These are phyloP conservation scores for Enteromius afrohamiltoni DNA, from an alignment of 2,797 vertebrate species.

Conservation along the genomic window DNA sequence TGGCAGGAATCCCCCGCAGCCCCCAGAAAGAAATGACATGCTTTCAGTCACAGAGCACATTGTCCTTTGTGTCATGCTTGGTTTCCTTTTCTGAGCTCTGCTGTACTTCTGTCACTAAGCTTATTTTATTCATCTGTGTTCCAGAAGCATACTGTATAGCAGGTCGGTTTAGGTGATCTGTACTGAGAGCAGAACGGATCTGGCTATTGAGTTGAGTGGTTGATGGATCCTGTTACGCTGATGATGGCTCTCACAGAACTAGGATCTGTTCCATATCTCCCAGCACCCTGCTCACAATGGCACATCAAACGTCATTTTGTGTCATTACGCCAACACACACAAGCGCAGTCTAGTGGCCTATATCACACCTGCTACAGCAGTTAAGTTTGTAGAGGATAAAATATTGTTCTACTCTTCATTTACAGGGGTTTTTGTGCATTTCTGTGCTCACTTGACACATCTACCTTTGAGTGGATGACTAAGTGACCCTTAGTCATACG, in stretches of 20 bases:
- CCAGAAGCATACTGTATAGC: not conserved
- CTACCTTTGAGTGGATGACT: conserved; percentile 26
- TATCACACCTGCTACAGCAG: conserved; percentile 23
- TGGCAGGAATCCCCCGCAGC: not conserved
- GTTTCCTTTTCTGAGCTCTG: conserved; percentile 7
- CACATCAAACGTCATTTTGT: conserved; percentile 20
- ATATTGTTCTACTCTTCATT: conserved; percentile 20
- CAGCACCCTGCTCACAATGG: conserved; percentile 6
- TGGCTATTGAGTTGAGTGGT: conserved; percentile 26
- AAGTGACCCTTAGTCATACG: not conserved
- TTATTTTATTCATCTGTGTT: not conserved
- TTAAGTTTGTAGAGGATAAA: conserved; percentile 34
- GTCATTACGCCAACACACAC: conserved; percentile 11
- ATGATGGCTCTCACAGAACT: conserved; percentile 35
- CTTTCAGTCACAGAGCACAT: not conserved
- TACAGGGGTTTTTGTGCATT: conserved; percentile 39
- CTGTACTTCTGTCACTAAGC: not conserved
- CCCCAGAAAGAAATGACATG: not conserved
- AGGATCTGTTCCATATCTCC: conserved; percentile 19
- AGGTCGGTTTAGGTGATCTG: conserved; percentile 8
- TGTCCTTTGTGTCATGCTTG: not conserved
- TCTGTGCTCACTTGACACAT: conserved; percentile 39
- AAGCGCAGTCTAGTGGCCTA: conserved; percentile 1
- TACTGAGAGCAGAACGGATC: not conserved
- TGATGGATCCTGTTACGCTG: conserved; percentile 25